Evolutionary conservation across 2,797 vertebrate genomes (phyloP), one percentile per base, ranked within the genome.

Genomic region (Apogon hyalosoma): DNA sequence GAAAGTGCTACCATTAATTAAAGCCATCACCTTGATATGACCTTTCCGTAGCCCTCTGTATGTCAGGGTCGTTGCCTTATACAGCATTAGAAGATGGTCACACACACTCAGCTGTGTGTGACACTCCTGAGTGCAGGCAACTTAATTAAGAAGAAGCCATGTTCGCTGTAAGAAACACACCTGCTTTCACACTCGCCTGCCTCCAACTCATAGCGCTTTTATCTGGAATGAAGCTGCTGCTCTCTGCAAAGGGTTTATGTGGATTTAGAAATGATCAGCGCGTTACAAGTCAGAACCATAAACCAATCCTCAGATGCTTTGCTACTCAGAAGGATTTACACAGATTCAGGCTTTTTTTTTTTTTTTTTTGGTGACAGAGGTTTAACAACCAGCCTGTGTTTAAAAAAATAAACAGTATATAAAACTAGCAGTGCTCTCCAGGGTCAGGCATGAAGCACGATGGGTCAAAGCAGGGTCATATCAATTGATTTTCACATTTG

Each of bases 101-200:
- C 24, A 12, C 16, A 43, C 24, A 24, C 19, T 48, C 58, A 66
- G 75, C 43, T 39, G 28, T 54, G 10, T 15, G 36, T 36, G 19
- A 15, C 9, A 36, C 47, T 65, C 71, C 80, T 69, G 24, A 53
- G 58, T 72, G 2, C 56, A 43, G 63, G 43, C 13, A 38, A 79
- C 61, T 73, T 85, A 78, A 87, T 89, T 86, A 80, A 53, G 69
- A 69, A 63, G 70, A 69, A 64, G 72, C 67, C 24, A 41, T 59
- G 28, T 60, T 66, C 9, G 24, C 10, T 49, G 18, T 12, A 67
- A 50, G 61, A 62, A 45, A 52, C 49, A 28, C 73, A 65, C 79
- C 50, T 75, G 63, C 41, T 79, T 86, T 77, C 45, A 50, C 60
- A 47, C 47, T 69, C 2, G 11, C 28, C 52, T 50, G 60, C 53